Conservation (phyloP, 2,888 invertebrate species). For the Halictus ligatus region DNA sequence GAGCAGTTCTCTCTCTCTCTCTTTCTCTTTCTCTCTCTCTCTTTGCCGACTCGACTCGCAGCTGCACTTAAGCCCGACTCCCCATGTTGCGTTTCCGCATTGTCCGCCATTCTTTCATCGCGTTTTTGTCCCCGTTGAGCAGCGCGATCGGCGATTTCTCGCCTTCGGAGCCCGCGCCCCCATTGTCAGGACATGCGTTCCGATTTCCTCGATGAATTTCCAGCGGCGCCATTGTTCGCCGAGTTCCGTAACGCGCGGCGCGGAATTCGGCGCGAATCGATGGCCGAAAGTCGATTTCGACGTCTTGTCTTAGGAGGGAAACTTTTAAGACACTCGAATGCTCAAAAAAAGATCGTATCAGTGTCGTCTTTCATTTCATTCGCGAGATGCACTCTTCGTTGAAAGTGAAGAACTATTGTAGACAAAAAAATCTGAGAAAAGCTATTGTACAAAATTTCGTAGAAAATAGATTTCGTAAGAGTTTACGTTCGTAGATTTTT, state of each 20-base stretch:
- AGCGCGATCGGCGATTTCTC: conserved; percentile 52
- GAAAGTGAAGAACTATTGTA: no score
- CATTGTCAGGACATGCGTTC: conserved; percentile 28
- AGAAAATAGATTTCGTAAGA: no score
- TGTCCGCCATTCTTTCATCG: conserved; percentile 46
- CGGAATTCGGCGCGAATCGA: neutral
- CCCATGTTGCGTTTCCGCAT: conserved; percentile 61
- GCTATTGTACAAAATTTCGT: no score
- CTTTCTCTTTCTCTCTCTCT: neutral
- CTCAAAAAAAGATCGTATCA: neutral
- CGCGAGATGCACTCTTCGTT: no score
- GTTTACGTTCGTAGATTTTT: no score
- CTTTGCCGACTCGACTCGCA: conserved; percentile 41
- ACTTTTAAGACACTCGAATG: neutral
- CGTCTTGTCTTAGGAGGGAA: neutral
- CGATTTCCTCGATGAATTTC: conserved; percentile 39
- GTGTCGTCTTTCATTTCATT: neutral
- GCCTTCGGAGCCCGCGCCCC: conserved; percentile 26
- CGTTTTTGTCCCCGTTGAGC: neutral
- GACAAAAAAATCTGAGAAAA: no score
- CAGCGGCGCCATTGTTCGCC: neutral
- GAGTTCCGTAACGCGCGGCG: neutral
- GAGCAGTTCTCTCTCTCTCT: conserved; percentile 8
- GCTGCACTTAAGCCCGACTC: conserved; percentile 49
- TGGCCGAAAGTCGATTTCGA: neutral